Conservation (phyloP, 2,888 invertebrate species). For the Resseliella maxima region DNA sequence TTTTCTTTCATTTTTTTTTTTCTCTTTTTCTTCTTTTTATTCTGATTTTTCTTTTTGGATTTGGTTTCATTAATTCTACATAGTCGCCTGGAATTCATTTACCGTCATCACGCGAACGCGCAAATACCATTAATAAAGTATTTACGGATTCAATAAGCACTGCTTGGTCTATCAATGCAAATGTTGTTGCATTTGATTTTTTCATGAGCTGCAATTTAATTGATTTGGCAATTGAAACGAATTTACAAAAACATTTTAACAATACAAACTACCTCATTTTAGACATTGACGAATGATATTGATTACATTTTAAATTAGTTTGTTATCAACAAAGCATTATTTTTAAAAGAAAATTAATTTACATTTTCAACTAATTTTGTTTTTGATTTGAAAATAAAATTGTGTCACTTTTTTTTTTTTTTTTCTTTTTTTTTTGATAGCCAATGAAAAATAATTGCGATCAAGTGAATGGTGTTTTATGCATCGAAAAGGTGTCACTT, state of each 20-base stretch:
- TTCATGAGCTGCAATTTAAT: slow-evolving; percentile 79
- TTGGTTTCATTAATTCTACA: neutral
- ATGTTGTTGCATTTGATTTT: slow-evolving; percentile 80
- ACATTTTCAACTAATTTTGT: no score
- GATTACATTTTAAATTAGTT: neutral
- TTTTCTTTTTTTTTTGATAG: no score
- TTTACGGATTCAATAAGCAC: slow-evolving; percentile 76
- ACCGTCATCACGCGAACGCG: slow-evolving; percentile 62
- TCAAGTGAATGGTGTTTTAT: no score
- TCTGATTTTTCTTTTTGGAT: neutral
- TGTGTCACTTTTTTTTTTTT: no score
- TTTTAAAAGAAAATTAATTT: no score
- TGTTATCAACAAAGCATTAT: no score
- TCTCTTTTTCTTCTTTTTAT: neutral
- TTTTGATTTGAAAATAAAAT: no score
- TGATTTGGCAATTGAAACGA: slow-evolving; percentile 73
- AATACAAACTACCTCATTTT: slow-evolving; percentile 61
- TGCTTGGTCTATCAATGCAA: slow-evolving; percentile 75
- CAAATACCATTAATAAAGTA: slow-evolving; percentile 71
- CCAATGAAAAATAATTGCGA: no score
- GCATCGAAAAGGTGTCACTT: no score
- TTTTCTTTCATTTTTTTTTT: neutral
- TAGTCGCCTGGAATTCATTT: slow-evolving; percentile 31
- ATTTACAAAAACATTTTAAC: slow-evolving; percentile 65
- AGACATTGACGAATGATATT: slow-evolving; percentile 9